These are phyloP conservation scores for Grallaria varia DNA, from an alignment of 2,113 vertebrate genomes.

Conservation along the genomic window DNA sequence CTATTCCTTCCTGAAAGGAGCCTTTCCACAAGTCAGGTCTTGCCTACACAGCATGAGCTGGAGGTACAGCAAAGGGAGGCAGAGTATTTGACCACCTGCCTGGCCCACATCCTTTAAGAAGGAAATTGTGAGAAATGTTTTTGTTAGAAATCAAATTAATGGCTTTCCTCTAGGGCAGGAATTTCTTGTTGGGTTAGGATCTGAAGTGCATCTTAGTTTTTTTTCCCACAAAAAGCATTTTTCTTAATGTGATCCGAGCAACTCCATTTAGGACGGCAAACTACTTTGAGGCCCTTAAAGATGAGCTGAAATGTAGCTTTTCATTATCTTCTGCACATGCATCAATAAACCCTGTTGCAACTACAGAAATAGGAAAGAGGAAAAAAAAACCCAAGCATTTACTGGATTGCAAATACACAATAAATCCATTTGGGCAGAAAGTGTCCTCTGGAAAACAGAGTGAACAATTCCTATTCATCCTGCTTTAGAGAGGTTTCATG, in stretches of 20 bases:
- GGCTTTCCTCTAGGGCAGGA: neutral
- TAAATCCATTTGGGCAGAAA: constrained; percentile 13
- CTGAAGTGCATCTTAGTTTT: neutral
- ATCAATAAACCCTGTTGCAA: constrained; percentile 10
- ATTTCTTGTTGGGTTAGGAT: neutral
- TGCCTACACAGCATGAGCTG: accelerated
- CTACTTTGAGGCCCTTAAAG: neutral
- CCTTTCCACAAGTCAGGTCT: neutral
- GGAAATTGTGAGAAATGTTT: neutral
- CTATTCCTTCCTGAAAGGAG: neutral
- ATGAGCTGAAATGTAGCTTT: constrained; percentile 24
- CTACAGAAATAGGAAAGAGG: neutral
- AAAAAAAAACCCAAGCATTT: neutral
- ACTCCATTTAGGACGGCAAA: neutral
- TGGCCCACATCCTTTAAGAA: neutral
- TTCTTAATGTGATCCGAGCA: neutral
- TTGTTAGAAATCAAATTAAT: neutral
- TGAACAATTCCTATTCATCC: neutral
- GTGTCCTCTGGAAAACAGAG: constrained; percentile 15
- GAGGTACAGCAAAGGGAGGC: neutral
- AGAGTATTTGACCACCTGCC: neutral
- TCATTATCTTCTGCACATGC: neutral
- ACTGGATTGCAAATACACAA: constrained; percentile 18
- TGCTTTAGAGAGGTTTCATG: constrained; percentile 14
- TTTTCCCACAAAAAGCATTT: neutral